A percentile compares a stretch with the other conserved stretches of the same genome.
Evolutionary conservation across 2,888 invertebrate species (phyloP).

Genomic region (Pseudolycoriella hygida): DNA sequence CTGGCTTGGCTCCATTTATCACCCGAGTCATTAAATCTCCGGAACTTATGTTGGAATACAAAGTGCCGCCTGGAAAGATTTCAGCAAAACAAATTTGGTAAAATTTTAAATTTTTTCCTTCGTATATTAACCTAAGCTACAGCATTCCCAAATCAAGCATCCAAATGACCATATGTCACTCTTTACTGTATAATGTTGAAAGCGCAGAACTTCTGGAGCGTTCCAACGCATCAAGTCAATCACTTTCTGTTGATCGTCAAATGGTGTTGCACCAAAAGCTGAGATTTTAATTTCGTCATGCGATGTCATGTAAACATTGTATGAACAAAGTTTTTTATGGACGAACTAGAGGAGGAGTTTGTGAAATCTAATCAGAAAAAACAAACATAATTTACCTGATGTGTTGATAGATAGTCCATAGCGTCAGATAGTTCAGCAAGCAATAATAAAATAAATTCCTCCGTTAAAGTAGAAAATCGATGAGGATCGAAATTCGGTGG

Average conservation of each 20-base stretch:
- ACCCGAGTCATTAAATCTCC: slow-evolving; percentile 50
- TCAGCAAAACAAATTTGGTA: slow-evolving; percentile 1
- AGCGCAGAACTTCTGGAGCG: slow-evolving; percentile 56
- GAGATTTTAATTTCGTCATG: slow-evolving; percentile 52
- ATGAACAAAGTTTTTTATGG: slow-evolving; percentile 56
- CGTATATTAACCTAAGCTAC: slow-evolving; percentile 50
- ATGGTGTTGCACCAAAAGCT: slow-evolving; percentile 57
- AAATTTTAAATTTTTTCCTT: slow-evolving; percentile 2
- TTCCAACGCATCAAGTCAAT: slow-evolving; percentile 65
- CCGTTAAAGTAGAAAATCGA: slow-evolving; percentile 39
- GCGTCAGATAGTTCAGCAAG: slow-evolving; percentile 50
- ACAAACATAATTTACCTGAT: slow-evolving; percentile 28
- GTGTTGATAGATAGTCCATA: slow-evolving; percentile 48
- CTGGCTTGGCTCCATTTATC: slow-evolving; percentile 49
- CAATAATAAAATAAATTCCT: slow-evolving; percentile 43
- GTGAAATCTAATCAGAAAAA: not conserved
- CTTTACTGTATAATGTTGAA: slow-evolving; percentile 46
- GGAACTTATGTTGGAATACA: slow-evolving; percentile 48
- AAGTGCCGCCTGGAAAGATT: slow-evolving; percentile 50
- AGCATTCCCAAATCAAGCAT: slow-evolving; percentile 65
- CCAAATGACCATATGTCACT: slow-evolving; percentile 76
- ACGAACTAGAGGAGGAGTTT: slow-evolving; percentile 29
- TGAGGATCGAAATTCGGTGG: slow-evolving; percentile 15
- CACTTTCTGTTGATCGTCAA: slow-evolving; percentile 43
- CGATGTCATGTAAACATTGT: slow-evolving; percentile 48